Evolutionary conservation across 2,113 vertebrate species (phyloP).

Genomic region (Aepyceros melampus): DNA sequence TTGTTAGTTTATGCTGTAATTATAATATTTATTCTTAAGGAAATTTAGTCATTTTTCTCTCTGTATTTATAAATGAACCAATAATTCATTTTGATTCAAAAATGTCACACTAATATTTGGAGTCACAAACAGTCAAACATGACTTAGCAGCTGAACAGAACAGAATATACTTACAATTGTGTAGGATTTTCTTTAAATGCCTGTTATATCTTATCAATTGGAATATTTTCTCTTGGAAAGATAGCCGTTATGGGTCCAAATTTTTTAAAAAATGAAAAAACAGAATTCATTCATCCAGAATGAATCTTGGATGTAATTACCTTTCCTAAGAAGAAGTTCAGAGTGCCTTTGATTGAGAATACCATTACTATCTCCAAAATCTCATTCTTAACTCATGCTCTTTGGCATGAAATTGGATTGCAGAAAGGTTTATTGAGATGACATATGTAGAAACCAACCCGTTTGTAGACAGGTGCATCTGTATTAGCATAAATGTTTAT

Average conservation of each 20-base stretch:
- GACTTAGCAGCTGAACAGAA: not conserved
- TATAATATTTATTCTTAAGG: not conserved
- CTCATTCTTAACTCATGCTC: not conserved
- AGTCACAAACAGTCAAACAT: not conserved
- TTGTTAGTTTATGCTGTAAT: not conserved
- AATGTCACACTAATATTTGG: not conserved
- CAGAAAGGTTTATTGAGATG: not conserved
- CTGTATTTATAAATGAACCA: not conserved
- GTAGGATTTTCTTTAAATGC: slow-evolving; percentile 9
- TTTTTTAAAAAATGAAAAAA: not conserved
- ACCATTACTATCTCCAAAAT: not conserved
- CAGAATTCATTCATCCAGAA: not conserved
- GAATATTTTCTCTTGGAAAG: not conserved
- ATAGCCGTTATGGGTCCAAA: not conserved
- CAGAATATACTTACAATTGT: not conserved
- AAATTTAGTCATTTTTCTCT: not conserved
- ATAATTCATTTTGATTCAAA: not conserved
- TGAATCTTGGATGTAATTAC: not conserved
- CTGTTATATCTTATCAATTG: not conserved
- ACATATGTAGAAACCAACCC: not conserved
- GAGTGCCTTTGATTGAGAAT: not conserved
- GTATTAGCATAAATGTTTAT: not conserved
- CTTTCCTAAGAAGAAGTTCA: not conserved
- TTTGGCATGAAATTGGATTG: not conserved
- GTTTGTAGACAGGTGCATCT: not conserved